Evolutionary conservation across 92 coral and sea anemone genomes (phyloP).

Genomic region (Meandrina meandrites): DNA sequence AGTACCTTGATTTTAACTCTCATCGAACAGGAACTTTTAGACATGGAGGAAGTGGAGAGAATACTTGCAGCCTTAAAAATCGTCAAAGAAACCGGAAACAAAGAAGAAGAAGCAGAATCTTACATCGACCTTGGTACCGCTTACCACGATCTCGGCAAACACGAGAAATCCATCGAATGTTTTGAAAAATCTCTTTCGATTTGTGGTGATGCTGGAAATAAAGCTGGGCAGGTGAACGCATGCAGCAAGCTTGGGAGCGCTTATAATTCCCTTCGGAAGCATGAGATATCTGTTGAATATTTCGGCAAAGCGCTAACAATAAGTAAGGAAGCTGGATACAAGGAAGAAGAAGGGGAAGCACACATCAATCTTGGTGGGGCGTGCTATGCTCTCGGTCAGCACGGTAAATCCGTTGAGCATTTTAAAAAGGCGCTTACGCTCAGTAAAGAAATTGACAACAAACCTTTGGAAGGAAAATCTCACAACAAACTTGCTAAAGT

Average conservation of each 20-base stretch:
- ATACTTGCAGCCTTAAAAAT: slow-evolving; percentile 31
- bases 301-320: slow-evolving; percentile 31
- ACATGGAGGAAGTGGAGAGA: slow-evolving; percentile 23
- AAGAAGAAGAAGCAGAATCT: slow-evolving; percentile 8
- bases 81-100: slow-evolving; percentile 16
- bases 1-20: not conserved
- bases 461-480: slow-evolving; percentile 4
- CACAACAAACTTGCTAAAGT: slow-evolving; percentile 22
- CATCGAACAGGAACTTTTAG: slow-evolving; percentile 12
- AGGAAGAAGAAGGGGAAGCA: slow-evolving; percentile 25
- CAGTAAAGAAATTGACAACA: slow-evolving; percentile 36
- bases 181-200: slow-evolving; percentile 14
- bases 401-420: slow-evolving; percentile 33
- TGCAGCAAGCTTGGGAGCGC: slow-evolving; percentile 30
- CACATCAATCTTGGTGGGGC: slow-evolving; percentile 26
- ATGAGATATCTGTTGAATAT: slow-evolving; percentile 43
- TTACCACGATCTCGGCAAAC: not conserved
- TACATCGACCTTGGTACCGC: slow-evolving; percentile 20
- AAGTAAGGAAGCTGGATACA: slow-evolving; percentile 38
- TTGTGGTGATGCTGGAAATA: slow-evolving; percentile 18
- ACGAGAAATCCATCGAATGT: slow-evolving; percentile 36
- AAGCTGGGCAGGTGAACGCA: slow-evolving; percentile 2
- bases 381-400: not conserved
- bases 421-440: slow-evolving; percentile 25
- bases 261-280: slow-evolving; percentile 2